Base-by-base conservation (phyloP, 2,888 invertebrate genomes). In the Melieria crassipennis region DNA sequence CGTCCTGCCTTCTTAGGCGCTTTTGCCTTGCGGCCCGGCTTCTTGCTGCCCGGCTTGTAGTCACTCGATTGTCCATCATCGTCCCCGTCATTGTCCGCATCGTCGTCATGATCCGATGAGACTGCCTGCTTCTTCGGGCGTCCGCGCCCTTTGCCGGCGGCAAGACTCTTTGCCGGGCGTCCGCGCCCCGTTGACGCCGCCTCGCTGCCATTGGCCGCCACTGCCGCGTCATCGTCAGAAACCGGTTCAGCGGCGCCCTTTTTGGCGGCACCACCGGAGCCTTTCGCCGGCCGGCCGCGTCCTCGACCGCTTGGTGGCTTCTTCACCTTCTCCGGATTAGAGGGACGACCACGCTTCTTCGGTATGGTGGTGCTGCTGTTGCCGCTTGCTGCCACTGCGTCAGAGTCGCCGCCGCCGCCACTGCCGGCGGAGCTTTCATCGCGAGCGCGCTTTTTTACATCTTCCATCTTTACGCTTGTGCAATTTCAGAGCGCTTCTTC, bases 341-440 rank as follows among this genome's bases (percentile, higher is more conserved):
- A 11, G 6, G 83, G 81, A 42, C 83, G 81, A 11, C 83, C 83
- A 52, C 83, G 81, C 61, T 83, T 84, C 75, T 81, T 82, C 5
- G 80, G 81, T 61, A 78, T 75, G 7, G 75, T 71, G 16, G 58
- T 70, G 11, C 66, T 73, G 3, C 73, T 66, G 7, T 58, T 65
- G 52, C 60, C 73, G n/a, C 78, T 71, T 16, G 73, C 52, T 9
- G 68, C 60, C 1, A 77, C 68, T 6, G 55, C 67, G 58, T 64
- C 70, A 60, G 72, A 75, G 30, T 74, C 72, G n/a, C 70, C 75
- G 55, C 72, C 74, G 4, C 65, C 70, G 46, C 10, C 42, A 43
- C 76, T 75, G 55, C 72, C 74, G 6, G 65, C 70, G 46, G 11
- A 16, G 30, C 76, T 75, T 30, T 67, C 76, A 1, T 65, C 75